Conservation (phyloP, 2,888 invertebrate species). For the Eristalis arbustorum region DNA sequence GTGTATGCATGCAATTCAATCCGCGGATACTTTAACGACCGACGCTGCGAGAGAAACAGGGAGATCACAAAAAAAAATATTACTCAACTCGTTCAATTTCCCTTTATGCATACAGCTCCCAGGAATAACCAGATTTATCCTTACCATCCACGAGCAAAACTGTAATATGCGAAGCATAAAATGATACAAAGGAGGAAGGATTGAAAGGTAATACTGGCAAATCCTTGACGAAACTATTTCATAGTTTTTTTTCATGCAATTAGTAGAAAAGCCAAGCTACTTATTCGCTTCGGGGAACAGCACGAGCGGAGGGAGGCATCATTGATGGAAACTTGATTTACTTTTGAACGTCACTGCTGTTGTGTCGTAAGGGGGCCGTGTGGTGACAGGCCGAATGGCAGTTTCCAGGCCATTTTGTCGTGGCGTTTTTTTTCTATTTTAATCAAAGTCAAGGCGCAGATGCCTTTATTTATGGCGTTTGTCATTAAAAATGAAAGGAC, state of each 20-base stretch:
- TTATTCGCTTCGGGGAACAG: neutral
- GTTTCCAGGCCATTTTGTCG: too few relatives aligned
- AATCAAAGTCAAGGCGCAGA: neutral
- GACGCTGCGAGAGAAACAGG: neutral
- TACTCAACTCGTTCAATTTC: slow-evolving; percentile 15
- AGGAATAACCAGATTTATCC: slow-evolving; percentile 23
- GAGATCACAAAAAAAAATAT: neutral
- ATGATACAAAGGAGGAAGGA: neutral
- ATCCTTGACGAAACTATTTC: neutral
- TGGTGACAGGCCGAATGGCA: neutral
- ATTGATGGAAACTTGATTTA: neutral
- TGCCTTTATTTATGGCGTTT: neutral
- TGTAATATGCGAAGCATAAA: neutral
- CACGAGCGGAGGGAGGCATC: neutral
- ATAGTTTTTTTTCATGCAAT: neutral
- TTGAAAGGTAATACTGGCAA: neutral
- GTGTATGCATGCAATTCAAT: neutral
- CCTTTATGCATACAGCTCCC: neutral
- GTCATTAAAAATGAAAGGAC: neutral
- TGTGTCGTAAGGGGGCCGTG: neutral
- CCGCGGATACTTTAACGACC: neutral
- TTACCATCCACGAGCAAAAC: neutral
- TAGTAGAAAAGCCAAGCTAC: neutral
- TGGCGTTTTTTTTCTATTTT: neutral
- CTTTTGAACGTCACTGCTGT: neutral